phyloP scores from a whole-genome alignment of 2,888 invertebrate genomes.

The Thelaira solivaga region DNA sequence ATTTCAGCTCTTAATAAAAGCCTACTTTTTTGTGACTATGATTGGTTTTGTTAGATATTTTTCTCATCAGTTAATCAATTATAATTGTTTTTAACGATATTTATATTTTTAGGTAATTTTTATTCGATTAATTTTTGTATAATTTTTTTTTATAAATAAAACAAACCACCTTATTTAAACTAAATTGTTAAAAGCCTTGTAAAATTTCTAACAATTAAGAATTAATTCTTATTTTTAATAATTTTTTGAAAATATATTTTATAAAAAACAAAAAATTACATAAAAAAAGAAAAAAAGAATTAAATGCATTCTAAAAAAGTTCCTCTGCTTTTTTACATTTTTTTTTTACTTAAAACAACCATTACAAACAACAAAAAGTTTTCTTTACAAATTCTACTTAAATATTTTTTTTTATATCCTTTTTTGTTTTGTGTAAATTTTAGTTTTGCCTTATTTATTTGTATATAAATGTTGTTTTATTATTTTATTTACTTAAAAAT shows the following conservation, averaged over 20 bases:
- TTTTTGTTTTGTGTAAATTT: background rate
- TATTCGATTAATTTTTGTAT: background rate
- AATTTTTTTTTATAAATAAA: background rate
- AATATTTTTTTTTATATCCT: background rate
- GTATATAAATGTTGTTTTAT: background rate
- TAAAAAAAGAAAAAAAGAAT: background rate
- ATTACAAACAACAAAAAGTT: background rate
- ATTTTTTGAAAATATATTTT: conserved; percentile 15
- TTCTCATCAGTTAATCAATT: too few relatives aligned
- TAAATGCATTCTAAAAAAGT: conserved; percentile 29
- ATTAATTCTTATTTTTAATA: background rate
- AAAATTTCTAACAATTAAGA: background rate
- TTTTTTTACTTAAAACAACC: background rate
- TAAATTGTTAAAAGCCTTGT: background rate
- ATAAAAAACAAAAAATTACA: background rate
- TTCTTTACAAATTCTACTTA: background rate
- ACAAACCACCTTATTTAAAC: background rate
- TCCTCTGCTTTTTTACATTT: conserved; percentile 33
- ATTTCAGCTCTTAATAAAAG: too few relatives aligned
- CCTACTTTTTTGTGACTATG: too few relatives aligned
- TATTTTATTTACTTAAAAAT: background rate
- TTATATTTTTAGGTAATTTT: too few relatives aligned
- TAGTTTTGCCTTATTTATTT: background rate
- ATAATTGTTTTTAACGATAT: too few relatives aligned
- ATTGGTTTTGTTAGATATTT: too few relatives aligned